phyloP scores from a whole-genome alignment of 2,113 vertebrate species.

The Ceyx melanurus region DNA sequence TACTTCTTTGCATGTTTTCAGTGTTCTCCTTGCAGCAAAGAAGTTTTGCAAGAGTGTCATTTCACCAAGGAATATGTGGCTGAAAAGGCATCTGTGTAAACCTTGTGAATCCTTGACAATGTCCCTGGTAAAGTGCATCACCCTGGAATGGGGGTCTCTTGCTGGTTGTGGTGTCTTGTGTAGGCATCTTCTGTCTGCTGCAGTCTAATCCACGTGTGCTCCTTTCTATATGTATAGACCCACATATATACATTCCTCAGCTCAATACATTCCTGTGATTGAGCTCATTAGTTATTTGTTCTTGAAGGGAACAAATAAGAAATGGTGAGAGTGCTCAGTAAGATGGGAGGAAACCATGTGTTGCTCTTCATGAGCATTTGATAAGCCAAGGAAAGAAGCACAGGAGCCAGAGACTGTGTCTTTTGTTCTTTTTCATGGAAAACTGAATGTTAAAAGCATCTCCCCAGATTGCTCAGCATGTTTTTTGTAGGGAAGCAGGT shows the following conservation, averaged over 20 bases:
- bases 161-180: neutral
- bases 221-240: too few relatives aligned
- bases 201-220: neutral
- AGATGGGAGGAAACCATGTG: neutral
- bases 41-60: neutral
- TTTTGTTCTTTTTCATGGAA: neutral
- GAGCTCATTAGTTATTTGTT: neutral
- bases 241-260: fast-evolving
- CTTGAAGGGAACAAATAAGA: neutral
- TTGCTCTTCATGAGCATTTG: neutral
- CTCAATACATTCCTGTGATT: neutral
- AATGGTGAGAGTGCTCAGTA: neutral
- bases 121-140: fast-evolving
- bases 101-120: neutral
- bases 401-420: neutral
- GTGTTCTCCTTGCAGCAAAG: neutral
- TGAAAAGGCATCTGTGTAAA: neutral
- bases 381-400: neutral
- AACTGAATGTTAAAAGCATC: neutral
- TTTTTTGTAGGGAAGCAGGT: neutral
- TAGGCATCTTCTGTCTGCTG: neutral
- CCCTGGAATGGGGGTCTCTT: neutral
- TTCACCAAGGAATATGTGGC: neutral
- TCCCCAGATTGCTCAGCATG: neutral
- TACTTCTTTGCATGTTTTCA: neutral